Conservation (phyloP, 2,888 invertebrate genomes). For the Tipula helvola region DNA sequence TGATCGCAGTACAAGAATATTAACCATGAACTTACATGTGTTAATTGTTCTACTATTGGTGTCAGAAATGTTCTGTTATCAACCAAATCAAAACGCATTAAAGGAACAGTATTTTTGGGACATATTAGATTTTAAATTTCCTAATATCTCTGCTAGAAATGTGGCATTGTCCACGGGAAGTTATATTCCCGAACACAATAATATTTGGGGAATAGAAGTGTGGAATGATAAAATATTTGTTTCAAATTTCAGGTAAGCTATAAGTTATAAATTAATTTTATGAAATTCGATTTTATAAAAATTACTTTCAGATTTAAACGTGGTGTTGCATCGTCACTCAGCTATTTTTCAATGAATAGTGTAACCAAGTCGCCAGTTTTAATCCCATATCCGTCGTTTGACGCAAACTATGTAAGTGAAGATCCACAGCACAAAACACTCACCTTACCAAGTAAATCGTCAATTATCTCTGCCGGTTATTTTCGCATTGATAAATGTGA, state of each 20-base stretch:
- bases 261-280: background rate
- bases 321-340: slow-evolving; percentile 58
- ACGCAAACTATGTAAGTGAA: slow-evolving; percentile 43
- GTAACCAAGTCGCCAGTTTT: slow-evolving; percentile 50
- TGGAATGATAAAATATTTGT: background rate
- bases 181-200: background rate
- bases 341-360: slow-evolving; percentile 44
- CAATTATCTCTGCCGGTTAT: slow-evolving; percentile 60
- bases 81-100: background rate
- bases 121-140: background rate
- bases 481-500: slow-evolving; percentile 62
- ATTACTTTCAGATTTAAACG: slow-evolving; percentile 46
- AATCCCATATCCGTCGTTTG: slow-evolving; percentile 64
- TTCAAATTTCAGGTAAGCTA: background rate
- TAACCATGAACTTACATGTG: background rate
- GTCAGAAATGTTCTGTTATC: background rate
- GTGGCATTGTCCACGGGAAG: background rate
- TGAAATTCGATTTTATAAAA: background rate
- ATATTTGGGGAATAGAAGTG: background rate
- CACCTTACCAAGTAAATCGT: slow-evolving; percentile 41
- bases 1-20: background rate
- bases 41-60: background rate
- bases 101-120: background rate
- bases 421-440: slow-evolving; percentile 13
- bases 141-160: background rate